These are phyloP conservation scores for Lasiurus cinereus DNA, from an alignment of 2,113 vertebrate genomes.

Conservation along the genomic window DNA sequence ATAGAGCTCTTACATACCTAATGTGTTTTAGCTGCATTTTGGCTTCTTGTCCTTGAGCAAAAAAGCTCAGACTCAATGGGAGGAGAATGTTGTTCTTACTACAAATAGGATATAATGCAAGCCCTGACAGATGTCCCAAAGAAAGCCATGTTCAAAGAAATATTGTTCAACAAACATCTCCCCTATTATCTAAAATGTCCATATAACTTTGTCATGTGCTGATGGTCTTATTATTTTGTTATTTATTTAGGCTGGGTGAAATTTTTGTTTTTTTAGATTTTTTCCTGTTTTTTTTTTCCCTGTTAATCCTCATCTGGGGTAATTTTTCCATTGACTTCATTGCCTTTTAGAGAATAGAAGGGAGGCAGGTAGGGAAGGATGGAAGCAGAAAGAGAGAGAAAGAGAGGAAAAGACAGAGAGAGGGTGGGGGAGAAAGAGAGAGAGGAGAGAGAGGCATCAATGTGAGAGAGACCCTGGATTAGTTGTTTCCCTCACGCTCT, in stretches of 20 bases:
- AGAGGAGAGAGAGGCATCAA: too few relatives aligned
- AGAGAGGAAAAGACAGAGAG: too few relatives aligned
- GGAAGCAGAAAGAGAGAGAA: too few relatives aligned
- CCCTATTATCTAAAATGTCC: background rate
- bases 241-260: background rate
- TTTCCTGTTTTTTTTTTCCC: too few relatives aligned
- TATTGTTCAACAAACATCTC: background rate
- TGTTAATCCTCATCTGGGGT: too few relatives aligned
- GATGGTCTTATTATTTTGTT: background rate
- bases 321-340: too few relatives aligned
- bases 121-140: background rate
- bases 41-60: background rate
- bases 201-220: background rate
- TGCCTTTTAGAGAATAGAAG: too few relatives aligned
- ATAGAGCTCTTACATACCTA: rapidly evolving
- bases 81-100: background rate
- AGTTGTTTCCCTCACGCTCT: too few relatives aligned
- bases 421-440: too few relatives aligned
- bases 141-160: background rate
- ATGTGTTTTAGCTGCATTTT: background rate
- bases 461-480: too few relatives aligned
- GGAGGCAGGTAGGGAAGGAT: too few relatives aligned
- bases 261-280: too few relatives aligned
- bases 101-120: background rate
- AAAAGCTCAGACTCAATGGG: background rate